Conservation (phyloP, 2,888 invertebrate species). For the Ryuthela nishihirai region DNA sequence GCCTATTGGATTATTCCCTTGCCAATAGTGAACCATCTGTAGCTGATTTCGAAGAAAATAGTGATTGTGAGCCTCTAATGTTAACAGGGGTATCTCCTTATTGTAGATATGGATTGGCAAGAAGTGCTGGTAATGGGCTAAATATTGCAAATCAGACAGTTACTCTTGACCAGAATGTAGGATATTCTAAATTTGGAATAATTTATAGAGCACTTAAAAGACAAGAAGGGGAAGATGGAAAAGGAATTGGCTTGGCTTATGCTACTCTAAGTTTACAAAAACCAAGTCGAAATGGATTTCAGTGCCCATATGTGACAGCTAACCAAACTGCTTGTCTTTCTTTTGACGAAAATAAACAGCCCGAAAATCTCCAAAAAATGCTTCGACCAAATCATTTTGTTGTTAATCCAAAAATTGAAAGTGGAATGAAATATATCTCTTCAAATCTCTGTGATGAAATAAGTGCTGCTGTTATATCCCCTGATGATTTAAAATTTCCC, state of each 20-base stretch:
- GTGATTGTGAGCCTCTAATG: slow-evolving; percentile 3
- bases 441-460: too few species aligned
- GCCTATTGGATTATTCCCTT: background rate
- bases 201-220: background rate
- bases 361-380: background rate
- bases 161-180: background rate
- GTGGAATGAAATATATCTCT: too few species aligned
- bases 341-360: background rate
- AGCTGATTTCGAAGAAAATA: background rate
- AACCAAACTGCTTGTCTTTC: background rate
- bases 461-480: too few species aligned
- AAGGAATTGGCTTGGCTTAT: too few species aligned
- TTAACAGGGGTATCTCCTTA: slow-evolving; percentile 1
- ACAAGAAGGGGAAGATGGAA: background rate
- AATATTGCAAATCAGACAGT: slow-evolving; percentile 2
- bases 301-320: background rate
- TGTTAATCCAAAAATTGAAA: too few species aligned
- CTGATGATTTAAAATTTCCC: too few species aligned
- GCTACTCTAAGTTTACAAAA: background rate
- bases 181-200: slow-evolving; percentile 12
- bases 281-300: background rate
- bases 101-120: slow-evolving; percentile 11
- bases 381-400: background rate
- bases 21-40: slow-evolving; percentile 28
- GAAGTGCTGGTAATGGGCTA: slow-evolving; percentile 7